Base-by-base conservation (phyloP, 2,888 invertebrate species). In the Pyrgus malvae region DNA sequence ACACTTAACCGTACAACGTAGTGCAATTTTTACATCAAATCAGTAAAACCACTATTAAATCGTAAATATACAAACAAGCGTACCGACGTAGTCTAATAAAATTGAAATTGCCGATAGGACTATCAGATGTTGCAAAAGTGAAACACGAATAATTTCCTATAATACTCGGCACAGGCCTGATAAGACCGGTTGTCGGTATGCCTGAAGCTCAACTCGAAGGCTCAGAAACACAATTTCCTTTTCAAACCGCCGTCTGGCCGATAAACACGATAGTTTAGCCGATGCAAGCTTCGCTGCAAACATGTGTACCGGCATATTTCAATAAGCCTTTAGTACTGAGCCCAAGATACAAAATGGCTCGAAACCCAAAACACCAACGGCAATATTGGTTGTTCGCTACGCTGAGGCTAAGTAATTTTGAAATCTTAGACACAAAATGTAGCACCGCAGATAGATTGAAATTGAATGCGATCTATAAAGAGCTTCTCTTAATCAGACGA, bases 151-250 rank as follows among this genome's bases (percentile, higher is more conserved):
- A 42, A 35, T 19, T 49, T 29, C 17, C 7, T 14, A 49, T 25
- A 31, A 23, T 16, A 42, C 25, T 9, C 6, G 23, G 21, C 17
- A 41, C 31, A 12, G 21, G 12, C 29, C 40, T 37, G 44, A 49
- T 35, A 46, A 51, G 44, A 51, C 50, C 42, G 42, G 50, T 50
- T 35, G 42, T 35, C 16, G 29, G 50, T 35, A 51, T 37, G 27
- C 35, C 31, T 16, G 31, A 11, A 38, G 27, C 38, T 48, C 44
- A 58, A 59, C 60, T 55, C 17, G 42, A 42, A 27, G 42, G 51
- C 65, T 72, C 68, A 66, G 65, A 71, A 72, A 74, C 60, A 68
- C 66, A 74, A 79, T 80, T 80, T 80, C 79, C 75, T 72, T 62
- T 65, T 67, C 67, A 68, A 69, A 69, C 63, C 59, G 58, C 21